phyloP scores from a whole-genome alignment of 2,797 vertebrate genomes.

The Acanthopagrus latus region DNA sequence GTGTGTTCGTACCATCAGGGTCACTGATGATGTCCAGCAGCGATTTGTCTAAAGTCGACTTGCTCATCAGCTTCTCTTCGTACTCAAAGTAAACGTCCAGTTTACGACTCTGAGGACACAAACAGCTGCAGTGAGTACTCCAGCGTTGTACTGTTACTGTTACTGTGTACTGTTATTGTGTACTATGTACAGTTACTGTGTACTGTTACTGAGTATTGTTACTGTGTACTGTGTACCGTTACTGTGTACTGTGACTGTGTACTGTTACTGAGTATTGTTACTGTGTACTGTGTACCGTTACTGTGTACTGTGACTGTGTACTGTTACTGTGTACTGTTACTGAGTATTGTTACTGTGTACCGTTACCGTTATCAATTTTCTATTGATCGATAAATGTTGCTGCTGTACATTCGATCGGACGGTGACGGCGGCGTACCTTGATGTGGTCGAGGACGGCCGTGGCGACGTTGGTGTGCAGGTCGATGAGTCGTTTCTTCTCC shows the following conservation, averaged over 20 bases:
- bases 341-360: too few relatives aligned
- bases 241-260: too few relatives aligned
- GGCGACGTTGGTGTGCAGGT: conserved; percentile 98
- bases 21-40: conserved; percentile 97
- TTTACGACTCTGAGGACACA: conserved; percentile 89
- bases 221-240: too few relatives aligned
- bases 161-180: neutral
- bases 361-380: too few relatives aligned
- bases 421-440: conserved; percentile 86
- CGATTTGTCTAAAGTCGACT: conserved; percentile 96
- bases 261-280: too few relatives aligned
- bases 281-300: too few relatives aligned
- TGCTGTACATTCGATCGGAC: neutral
- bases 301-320: too few relatives aligned
- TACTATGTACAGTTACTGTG: neutral
- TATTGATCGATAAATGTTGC: too few relatives aligned
- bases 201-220: too few relatives aligned
- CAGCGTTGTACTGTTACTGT: neutral
- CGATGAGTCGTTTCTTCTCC: conserved; percentile 98
- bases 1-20: conserved; percentile 89
- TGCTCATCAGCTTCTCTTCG: conserved; percentile 99
- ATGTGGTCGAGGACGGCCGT: conserved; percentile 98
- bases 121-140: neutral
- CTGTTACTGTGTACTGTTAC: too few relatives aligned
- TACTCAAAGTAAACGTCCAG: conserved; percentile 98